Evolutionary conservation across 92 coral and sea anemone genomes (phyloP), one percentile per base, ranked within the genome.

Genomic region (Parazoanthus atlanticus): DNA sequence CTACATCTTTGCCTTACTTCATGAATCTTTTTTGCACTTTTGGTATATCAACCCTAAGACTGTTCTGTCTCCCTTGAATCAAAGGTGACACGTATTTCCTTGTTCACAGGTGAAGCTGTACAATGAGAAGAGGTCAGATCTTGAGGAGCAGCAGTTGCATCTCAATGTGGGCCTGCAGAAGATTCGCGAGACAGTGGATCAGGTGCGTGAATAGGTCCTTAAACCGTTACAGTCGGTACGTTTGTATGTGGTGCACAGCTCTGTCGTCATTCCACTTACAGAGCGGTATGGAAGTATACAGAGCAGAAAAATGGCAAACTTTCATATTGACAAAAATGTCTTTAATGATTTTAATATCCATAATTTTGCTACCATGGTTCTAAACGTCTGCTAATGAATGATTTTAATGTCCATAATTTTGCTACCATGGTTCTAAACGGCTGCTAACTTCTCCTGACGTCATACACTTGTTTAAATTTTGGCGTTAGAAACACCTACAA

Each of bases 161-260:
- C 91, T 96, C 92, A 96, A 96, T 67, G 98, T 96, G 23, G 99
- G 99, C 80, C 89, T 96, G 46, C 99, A 96, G 83, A 96, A 96
- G 93, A 96, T 96, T 90, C 92, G 95, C 25, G 99, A 96, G 83
- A 96, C 99, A 33, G 99, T 96, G 12, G 99, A 96, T 91, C 99
- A 96, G 92, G 96, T 92, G 43, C 40, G 70, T 74, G 7, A 88
- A 21, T 29, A 64, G 28, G 47, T 65, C 61, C 32, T 34, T 49
- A 12, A 4, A 13, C 10, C 6, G 30, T 80, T 52, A 23, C 29
- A 25, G n/a, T 36, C 1, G 12, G 4, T 29, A 31, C 69, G 26
- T 66, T 25, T n/a, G 26, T 29, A 31, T 84, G 41, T 79, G 7
- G 19, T 52, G 58, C 58, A 12, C 19, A 52, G 10, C 58, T 3